Evolutionary conservation across 2,113 vertebrate species (phyloP), one percentile per base, ranked within the genome.

Genomic region (Manacus vitellinus): DNA sequence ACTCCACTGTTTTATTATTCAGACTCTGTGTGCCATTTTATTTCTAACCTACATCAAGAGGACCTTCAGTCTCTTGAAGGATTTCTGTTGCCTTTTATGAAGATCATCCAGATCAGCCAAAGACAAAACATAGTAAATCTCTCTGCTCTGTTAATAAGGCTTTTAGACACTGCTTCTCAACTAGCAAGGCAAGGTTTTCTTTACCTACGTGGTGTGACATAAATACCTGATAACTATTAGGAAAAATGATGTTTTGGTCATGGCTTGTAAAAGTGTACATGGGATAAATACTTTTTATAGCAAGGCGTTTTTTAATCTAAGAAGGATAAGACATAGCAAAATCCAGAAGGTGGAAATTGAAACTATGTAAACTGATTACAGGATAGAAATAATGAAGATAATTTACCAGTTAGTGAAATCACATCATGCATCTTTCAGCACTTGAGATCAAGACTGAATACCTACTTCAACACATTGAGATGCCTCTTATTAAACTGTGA

Each of bases 1-100:
- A 91, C 22, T 31, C 78, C 24, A 31, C 1, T 46, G 43, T 58
- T 96, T 59, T 27, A 65, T 86, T 80, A 73, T 49, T 56, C 2
- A 4, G 43, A 19, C 6, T 58, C 14, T 43, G 6, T 55, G 88
- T 79, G 75, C 44, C 91, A 23, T 37, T 93, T 33, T 84, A 75
- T 92, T 97, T 97, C 88, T 81, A 83, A 72, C n/a, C 28, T 84
- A 46, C 49, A 27, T 51, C 49, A 51, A 51, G 25, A 51, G 25
- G 49, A 27, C 49, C 25, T 93, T 71, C 19, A 44, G 24, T 44
- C 14, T 67, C 20, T 66, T 67, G 39, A 78, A 90, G 7, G 52
- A 31, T 18, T 54, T 77, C 21, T 49, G 5, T 16, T 78, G 12
- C 58, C 12, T 71, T 35, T 27, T 56, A 6, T 55, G 44, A 84